Evolutionary conservation across 2,113 vertebrate genomes (phyloP), one percentile per base, ranked within the genome.

Genomic region (Hippocampus guttulatus): DNA sequence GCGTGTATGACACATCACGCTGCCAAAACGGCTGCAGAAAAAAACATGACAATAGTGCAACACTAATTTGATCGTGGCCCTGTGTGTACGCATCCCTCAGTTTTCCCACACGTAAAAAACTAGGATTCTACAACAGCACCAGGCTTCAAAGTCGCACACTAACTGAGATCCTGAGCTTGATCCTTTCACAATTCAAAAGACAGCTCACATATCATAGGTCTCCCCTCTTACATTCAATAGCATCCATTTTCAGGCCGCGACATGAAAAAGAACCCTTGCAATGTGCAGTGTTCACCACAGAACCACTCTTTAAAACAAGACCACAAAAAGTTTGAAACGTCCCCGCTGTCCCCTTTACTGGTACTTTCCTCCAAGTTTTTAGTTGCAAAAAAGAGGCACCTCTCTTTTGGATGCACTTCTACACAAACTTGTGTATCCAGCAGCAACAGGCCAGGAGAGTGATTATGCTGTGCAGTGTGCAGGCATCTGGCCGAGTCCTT

Each of bases 121-220:
- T 63, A 64, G 2, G 8, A 61, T 72, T 76, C 54, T 68, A 33
- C 25, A 61, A 73, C 69, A 77, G 74, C 76, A 84, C 75, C 58
- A 27, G 68, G 74, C 85, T 81, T 87, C 78, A 86, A 82, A 88
- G 74, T 60, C 3, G 45, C 76, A 82, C 72, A 70, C 74, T 78
- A 72, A 78, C 83, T 80, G 71, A 81, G 89, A 91, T 87, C 83
- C 83, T 77, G 73, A 79, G 73, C 82, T 77, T 75, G 79, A 86
- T 88, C 85, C 78, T 81, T 88, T 87, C 84, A 89, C 78, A 75
- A 76, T 67, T 62, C 76, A 78, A 51, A 66, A 70, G 71, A 78
- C 83, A 68, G 85, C 88, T 92, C 91, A 73, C 70, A 91, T 91
- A 91, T 92, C 91, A 91, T 92, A 93, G 86, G 84, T 87, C 79